A percentile compares a stretch with the other conserved stretches of the same genome.
These are phyloP conservation scores for Myotis myotis DNA, from an alignment of 2,797 vertebrate genomes.

Conservation along the genomic window DNA sequence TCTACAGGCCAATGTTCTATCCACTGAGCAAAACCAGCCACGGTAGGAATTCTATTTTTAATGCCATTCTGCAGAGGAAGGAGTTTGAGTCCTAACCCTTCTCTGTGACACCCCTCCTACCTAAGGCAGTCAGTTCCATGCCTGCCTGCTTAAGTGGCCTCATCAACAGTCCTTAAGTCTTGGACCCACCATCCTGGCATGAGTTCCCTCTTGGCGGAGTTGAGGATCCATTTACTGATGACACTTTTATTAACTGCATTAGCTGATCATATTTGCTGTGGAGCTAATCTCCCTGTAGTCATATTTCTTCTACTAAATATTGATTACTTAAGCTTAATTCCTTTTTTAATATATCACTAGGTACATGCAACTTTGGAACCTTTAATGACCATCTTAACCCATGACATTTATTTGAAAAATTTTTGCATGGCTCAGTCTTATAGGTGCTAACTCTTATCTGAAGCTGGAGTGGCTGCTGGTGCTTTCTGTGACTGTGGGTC, in stretches of 20 bases:
- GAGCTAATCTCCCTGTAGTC: not conserved
- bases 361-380: not conserved
- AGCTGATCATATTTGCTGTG: not conserved
- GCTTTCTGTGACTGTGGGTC: not conserved
- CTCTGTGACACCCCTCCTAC: not conserved
- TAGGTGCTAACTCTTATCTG: not conserved
- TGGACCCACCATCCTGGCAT: not conserved
- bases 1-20: not conserved
- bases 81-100: not conserved
- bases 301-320: not conserved
- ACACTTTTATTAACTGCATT: constrained; percentile 12
- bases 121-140: not conserved
- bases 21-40: not conserved
- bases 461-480: not conserved
- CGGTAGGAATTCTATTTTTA: not conserved
- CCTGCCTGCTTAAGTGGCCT: not conserved
- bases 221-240: not conserved
- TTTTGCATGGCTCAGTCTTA: not conserved
- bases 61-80: not conserved
- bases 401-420: not conserved
- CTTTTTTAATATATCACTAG: constrained; percentile 1
- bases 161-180: not conserved
- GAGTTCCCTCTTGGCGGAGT: not conserved
- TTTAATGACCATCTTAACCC: not conserved
- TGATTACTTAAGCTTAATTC: constrained; percentile 37